phyloP scores from a whole-genome alignment of 2,888 invertebrate genomes.

The Geotrupes spiniger region DNA sequence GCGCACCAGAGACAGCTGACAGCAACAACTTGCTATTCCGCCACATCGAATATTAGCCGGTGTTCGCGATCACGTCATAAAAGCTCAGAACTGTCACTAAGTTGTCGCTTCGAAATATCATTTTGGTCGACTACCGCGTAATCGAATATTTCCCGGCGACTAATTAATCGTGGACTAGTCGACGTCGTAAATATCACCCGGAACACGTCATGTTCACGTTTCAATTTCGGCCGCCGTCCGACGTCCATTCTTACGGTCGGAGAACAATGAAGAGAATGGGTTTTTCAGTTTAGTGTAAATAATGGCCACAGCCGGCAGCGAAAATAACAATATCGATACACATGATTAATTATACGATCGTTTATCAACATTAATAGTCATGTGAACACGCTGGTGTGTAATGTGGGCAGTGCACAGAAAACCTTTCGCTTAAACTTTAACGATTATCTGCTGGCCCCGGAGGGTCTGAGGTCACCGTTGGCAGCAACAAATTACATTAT shows the following conservation, averaged over 20 bases:
- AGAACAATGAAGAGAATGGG: too few species aligned
- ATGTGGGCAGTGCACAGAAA: conserved; percentile 41
- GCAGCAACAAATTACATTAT: conserved; percentile 47
- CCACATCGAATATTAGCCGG: conserved; percentile 53
- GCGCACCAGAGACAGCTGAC: conserved; percentile 51
- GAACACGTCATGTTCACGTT: too few species aligned
- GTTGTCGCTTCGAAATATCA: conserved; percentile 7
- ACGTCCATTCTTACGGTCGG: too few species aligned
- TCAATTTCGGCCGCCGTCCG: too few species aligned
- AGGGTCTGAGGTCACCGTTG: conserved; percentile 43
- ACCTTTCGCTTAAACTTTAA: conserved; percentile 42
- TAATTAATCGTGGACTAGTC: conserved; percentile 13
- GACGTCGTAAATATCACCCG: not conserved
- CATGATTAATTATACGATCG: conserved; percentile 34
- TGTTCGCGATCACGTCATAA: conserved; percentile 35
- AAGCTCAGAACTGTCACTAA: conserved; percentile 19
- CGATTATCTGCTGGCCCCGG: conserved; percentile 41
- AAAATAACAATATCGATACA: conserved; percentile 10
- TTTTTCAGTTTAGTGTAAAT: too few species aligned
- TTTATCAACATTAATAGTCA: conserved; percentile 35
- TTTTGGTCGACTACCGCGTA: conserved; percentile 2
- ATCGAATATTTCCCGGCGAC: conserved; percentile 18
- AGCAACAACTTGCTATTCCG: conserved; percentile 52
- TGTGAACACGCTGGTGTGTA: conserved; percentile 36
- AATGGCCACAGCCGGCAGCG: too few species aligned